Base-by-base conservation (phyloP, 92 coral and sea anemone genomes). In the Epizoanthus fatuus region DNA sequence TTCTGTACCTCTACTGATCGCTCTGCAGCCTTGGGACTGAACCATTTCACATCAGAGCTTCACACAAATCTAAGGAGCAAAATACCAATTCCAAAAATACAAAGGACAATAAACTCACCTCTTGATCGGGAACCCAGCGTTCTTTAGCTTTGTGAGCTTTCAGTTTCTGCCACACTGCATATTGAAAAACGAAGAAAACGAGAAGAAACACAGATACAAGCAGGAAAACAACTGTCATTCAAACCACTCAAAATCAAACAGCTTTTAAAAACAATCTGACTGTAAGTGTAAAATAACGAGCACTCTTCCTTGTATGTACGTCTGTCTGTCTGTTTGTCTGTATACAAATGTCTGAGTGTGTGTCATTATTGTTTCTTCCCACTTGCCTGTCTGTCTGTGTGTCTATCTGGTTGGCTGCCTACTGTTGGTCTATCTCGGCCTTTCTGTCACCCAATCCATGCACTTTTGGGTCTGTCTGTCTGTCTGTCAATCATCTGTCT, bases 111-210 rank as follows among this genome's bases (percentile, higher is more conserved):
- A 54, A 22, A 65, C 90, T 87, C 68, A 89, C 99, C 91, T 96
- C 99, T 71, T 91, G 97, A 16, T 96, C 99, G 3, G 99, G 98
- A 0, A 93, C 89, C 99, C 99, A 96, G 14, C 99, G 94, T 69
- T 96, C 99, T 76, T 95, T 96, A 39, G 98, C 96, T 72, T 96
- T 96, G 38, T 92, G 92, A 3, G 93, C 91, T 89, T 96, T 96
- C 82, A 96, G 87, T 85, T 96, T 96, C 59, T 96, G 98, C 99
- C 99, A 96, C 81, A 96, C 99, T 96, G 84, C 57, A 72, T 17
- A 65, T 13, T 20, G 51, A 71, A 39, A 84, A 35, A n/a, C 6
- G 19, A 38, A 0, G 17, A 73, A 53, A 74, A 80, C 74, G 42
- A 71, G 52, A 13, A 79, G 19, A 25, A 29, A 25, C 44, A 74